phyloP scores from a whole-genome alignment of 2,797 vertebrate species.

The Garrulus glandarius region DNA sequence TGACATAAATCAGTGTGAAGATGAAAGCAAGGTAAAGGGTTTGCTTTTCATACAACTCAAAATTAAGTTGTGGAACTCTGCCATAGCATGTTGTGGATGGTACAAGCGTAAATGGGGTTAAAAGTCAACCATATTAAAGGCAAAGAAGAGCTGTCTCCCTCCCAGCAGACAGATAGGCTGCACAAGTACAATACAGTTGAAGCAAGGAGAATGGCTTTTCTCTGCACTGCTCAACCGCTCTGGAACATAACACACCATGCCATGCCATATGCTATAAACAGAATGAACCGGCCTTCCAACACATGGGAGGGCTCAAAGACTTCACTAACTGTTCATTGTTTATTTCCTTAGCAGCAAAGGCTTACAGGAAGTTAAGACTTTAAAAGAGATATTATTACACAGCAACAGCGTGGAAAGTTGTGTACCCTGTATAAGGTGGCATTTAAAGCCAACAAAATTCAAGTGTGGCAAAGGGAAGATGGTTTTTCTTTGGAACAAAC shows the following conservation, averaged over 20 bases:
- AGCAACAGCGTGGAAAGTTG: background rate
- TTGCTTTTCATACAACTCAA: background rate
- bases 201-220: background rate
- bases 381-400: background rate
- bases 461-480: no score
- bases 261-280: background rate
- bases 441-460: background rate
- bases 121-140: background rate
- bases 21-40: background rate
- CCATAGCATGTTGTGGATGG: background rate
- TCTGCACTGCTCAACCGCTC: background rate
- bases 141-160: background rate
- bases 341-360: background rate
- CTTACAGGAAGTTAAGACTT: background rate
- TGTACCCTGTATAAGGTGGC: background rate
- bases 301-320: background rate
- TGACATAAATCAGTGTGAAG: background rate
- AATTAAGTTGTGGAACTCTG: background rate
- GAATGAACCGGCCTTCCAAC: background rate
- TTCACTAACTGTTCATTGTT: background rate
- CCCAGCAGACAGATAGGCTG: background rate
- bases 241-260: rapidly evolving
- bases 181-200: rapidly evolving
- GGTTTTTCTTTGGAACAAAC: background rate
- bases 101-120: background rate